A percentile compares a stretch with the other conserved stretches of the same genome.
Evolutionary conservation across 2,797 vertebrate species (phyloP).

Genomic region (Danio aesculapii): DNA sequence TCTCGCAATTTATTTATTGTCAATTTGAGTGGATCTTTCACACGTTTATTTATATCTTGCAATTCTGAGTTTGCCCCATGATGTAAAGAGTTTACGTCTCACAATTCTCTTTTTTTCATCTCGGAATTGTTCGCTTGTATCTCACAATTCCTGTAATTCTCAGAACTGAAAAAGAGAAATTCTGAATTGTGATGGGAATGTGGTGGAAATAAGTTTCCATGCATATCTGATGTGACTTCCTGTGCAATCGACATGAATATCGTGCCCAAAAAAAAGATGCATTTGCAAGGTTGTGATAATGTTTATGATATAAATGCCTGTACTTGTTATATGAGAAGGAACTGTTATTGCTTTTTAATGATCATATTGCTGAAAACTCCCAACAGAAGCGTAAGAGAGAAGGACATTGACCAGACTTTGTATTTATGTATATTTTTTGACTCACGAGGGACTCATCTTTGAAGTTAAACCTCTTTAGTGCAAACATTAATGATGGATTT

Average conservation of each 20-base stretch:
- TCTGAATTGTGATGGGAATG: too few relatives aligned
- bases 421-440: slow-evolving; percentile 16
- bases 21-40: neutral
- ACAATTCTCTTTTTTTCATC: neutral
- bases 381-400: neutral
- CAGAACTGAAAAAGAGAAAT: neutral
- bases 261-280: neutral
- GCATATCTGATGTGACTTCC: slow-evolving; percentile 24
- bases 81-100: too few relatives aligned
- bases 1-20: neutral
- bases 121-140: neutral
- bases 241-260: slow-evolving; percentile 5
- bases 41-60: neutral
- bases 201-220: slow-evolving; percentile 6
- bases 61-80: neutral
- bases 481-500: slow-evolving; percentile 2
- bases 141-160: too few relatives aligned
- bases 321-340: slow-evolving; percentile 33
- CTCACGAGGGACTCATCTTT: slow-evolving; percentile 15
- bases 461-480: slow-evolving; percentile 8
- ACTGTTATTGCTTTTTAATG: slow-evolving; percentile 19
- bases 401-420: neutral
- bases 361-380: neutral
- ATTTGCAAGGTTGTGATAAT: slow-evolving; percentile 17
- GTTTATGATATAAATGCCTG: slow-evolving; percentile 33